Base-by-base conservation (phyloP, 2,888 invertebrate species). In the Petrolisthes manimaculis region DNA sequence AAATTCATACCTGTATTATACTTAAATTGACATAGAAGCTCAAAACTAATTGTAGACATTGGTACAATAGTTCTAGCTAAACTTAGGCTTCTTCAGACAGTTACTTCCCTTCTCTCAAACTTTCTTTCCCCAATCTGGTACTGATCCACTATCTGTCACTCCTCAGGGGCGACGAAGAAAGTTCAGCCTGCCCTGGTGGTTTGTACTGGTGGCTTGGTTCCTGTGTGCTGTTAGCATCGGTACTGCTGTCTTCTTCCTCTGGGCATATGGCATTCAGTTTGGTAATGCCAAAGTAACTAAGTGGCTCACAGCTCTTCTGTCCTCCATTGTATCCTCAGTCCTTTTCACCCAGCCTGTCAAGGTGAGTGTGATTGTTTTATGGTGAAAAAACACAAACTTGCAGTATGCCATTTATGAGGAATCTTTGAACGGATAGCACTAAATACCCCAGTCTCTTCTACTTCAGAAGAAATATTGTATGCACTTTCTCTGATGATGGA, bases 321-420 rank as follows among this genome's bases (percentile, higher is more conserved):
- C 94, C 2, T 93, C 94, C 3, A 93, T 94, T 92, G 92, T 94
- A 85, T 92, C 93, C 8, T 93, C 94, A 0, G 92, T 94, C 5
- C 92, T 94, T 89, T 89, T 94, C 24, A 94, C 94, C 8, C 94
- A 94, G 90, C 94, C 94, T 0, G 92, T 94, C 74, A 93, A 94
- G 92, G 93, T 94, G 90, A 88, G 89, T 37, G 37, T 37, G 14
- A 69, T 18, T 51, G 1, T n/a, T 61, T 6, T 14, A 12, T 77
- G n/a, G n/a, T n/a, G 82, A 12, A 56, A 69, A 69, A 14, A 69
- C 1, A 14, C n/a, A 69, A 14, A 69, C 69, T 69, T 69, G n/a
- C 14, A n/a, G 69, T 14, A n/a, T 69, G 69, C 18, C n/a, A 18
- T n/a, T 18, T n/a, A 69, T n/a, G n/a, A 3, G 69, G n/a, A 14